These are phyloP conservation scores for Apantesis nais DNA, from an alignment of 2,888 invertebrate genomes.

Conservation along the genomic window DNA sequence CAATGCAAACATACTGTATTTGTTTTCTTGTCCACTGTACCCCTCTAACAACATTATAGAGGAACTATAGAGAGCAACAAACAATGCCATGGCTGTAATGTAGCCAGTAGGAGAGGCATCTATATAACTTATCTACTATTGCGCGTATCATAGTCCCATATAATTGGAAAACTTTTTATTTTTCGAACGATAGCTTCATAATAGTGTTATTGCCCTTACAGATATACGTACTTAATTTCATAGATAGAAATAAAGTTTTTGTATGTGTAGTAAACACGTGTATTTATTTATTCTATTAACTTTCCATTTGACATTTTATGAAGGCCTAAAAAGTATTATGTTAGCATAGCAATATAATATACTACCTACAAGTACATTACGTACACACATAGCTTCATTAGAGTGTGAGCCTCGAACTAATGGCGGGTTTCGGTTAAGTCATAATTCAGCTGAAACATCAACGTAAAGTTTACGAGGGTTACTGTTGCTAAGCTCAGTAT, in stretches of 20 bases:
- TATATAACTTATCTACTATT: no score
- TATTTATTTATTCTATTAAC: background rate
- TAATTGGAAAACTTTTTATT: no score
- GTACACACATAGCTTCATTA: constrained; percentile 6
- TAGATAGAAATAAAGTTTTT: no score
- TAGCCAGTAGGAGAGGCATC: no score
- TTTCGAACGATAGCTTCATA: no score
- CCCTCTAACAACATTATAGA: no score
- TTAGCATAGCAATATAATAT: background rate
- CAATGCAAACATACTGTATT: no score
- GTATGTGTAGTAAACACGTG: background rate
- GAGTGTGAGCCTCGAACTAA: constrained; percentile 7
- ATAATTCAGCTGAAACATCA: constrained; percentile 17
- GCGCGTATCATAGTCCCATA: no score
- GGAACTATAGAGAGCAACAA: no score
- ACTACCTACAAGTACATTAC: background rate
- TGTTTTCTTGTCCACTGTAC: no score
- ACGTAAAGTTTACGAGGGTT: constrained; percentile 21
- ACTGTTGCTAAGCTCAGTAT: constrained; percentile 17
- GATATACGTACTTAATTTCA: no score
- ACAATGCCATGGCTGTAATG: no score
- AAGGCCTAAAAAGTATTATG: background rate
- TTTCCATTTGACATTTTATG: background rate
- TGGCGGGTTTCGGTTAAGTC: constrained; percentile 12
- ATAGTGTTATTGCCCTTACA: background rate